Conservation (phyloP, 2,113 vertebrate species). For the Zosterops borbonicus region DNA sequence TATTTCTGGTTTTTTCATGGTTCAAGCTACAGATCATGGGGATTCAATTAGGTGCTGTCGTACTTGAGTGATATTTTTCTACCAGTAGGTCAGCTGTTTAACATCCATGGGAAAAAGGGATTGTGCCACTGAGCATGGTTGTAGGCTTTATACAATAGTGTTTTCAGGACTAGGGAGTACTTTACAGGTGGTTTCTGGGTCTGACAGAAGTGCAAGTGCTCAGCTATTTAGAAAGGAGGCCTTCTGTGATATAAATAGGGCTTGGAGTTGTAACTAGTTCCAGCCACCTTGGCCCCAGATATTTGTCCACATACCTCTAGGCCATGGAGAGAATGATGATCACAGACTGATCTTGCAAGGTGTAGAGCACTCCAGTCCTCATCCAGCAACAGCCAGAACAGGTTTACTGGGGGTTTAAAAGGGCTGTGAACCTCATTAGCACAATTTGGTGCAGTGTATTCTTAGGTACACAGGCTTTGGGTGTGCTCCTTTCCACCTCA, state of each 20-base stretch:
- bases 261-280: background rate
- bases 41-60: background rate
- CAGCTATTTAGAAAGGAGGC: background rate
- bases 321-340: background rate
- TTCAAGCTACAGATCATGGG: background rate
- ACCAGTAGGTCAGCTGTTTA: background rate
- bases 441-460: background rate
- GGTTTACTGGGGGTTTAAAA: background rate
- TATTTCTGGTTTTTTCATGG: background rate
- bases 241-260: background rate
- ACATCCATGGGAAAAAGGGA: background rate
- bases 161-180: background rate
- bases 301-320: background rate
- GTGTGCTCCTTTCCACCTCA: background rate
- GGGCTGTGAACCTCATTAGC: background rate
- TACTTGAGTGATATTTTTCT: background rate
- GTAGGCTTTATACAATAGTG: background rate
- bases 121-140: background rate
- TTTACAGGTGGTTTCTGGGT: background rate
- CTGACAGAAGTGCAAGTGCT: background rate
- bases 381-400: background rate
- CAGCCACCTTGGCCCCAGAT: background rate
- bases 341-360: background rate
- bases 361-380: background rate
- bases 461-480: background rate